A percentile compares a stretch with the other conserved stretches of the same genome.
Conservation (phyloP, 2,888 invertebrate genomes). For the Drosophila cognata region DNA sequence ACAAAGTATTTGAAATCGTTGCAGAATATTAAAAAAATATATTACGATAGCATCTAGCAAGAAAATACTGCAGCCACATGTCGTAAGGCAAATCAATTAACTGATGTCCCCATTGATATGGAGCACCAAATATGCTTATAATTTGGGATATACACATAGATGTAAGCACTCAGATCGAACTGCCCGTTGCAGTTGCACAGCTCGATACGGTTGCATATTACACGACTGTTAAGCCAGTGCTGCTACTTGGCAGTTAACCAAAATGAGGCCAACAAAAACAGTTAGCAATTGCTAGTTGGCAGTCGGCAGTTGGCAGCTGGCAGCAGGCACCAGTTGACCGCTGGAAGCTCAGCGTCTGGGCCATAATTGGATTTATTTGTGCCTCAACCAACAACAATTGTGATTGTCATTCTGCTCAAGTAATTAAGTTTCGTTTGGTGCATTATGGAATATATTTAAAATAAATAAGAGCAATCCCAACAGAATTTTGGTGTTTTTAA, state of each 20-base stretch:
- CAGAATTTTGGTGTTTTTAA: neutral
- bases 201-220: constrained; percentile 7
- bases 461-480: neutral
- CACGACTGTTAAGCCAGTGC: neutral
- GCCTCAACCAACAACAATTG: constrained; percentile 13
- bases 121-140: constrained; percentile 4
- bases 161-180: neutral
- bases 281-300: constrained; percentile 28
- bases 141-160: constrained; percentile 1
- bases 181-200: constrained; percentile 35
- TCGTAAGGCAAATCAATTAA: constrained; percentile 74
- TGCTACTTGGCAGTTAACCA: constrained; percentile 18
- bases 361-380: constrained; percentile 57
- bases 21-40: constrained; percentile 72
- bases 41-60: constrained; percentile 50
- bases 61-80: constrained; percentile 57
- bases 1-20: constrained; percentile 29
- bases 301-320: constrained; percentile 5
- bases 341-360: constrained; percentile 14
- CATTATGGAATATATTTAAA: neutral
- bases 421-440: constrained; percentile 46
- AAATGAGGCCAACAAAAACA: constrained; percentile 48
- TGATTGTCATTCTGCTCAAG: constrained; percentile 24
- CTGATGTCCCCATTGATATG: constrained; percentile 38
- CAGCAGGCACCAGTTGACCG: constrained; percentile 30